phyloP scores from a whole-genome alignment of 53 echinoderm and acorn worm genomes.

The Glandiceps talaboti region DNA sequence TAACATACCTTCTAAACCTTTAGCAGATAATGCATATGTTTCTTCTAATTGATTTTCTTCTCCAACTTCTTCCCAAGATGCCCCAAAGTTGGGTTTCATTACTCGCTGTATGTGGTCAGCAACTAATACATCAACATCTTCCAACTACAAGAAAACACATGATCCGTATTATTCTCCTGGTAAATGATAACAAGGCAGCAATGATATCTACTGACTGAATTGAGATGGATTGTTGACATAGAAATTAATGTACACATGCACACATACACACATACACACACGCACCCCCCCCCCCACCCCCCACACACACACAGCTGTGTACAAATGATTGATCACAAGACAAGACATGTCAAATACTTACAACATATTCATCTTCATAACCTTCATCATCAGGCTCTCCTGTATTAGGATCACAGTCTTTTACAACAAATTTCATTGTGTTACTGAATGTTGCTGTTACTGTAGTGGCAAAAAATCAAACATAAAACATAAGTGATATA shows the following conservation, averaged over 20 bases:
- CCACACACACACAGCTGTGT: too few relatives aligned
- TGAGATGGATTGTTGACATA: too few relatives aligned
- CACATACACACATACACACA: too few relatives aligned
- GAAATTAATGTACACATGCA: too few relatives aligned
- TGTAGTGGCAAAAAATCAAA: too few relatives aligned
- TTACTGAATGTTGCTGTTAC: constrained; percentile 85
- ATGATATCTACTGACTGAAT: too few relatives aligned
- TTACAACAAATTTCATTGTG: constrained; percentile 84
- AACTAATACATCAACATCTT: constrained; percentile 69
- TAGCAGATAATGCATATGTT: constrained; percentile 79
- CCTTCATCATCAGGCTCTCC: constrained; percentile 96
- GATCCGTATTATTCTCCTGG: too few relatives aligned
- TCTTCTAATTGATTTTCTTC: constrained; percentile 87
- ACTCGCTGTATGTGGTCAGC: constrained; percentile 91
- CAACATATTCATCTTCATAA: constrained; percentile 99
- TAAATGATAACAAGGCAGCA: too few relatives aligned
- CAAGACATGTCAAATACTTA: constrained; percentile 36
- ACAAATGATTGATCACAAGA: too few relatives aligned
- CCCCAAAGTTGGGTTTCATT: constrained; percentile 93
- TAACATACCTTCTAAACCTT: constrained; percentile 79
- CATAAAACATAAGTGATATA: too few relatives aligned
- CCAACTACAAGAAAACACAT: too few relatives aligned
- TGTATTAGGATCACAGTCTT: constrained; percentile 97
- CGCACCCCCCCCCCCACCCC: too few relatives aligned
- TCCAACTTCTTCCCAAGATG: constrained; percentile 94